A percentile compares a stretch with the other conserved stretches of the same genome.
Evolutionary conservation across 2,797 vertebrate species (phyloP).

Genomic region (Champsocephalus gunnari): DNA sequence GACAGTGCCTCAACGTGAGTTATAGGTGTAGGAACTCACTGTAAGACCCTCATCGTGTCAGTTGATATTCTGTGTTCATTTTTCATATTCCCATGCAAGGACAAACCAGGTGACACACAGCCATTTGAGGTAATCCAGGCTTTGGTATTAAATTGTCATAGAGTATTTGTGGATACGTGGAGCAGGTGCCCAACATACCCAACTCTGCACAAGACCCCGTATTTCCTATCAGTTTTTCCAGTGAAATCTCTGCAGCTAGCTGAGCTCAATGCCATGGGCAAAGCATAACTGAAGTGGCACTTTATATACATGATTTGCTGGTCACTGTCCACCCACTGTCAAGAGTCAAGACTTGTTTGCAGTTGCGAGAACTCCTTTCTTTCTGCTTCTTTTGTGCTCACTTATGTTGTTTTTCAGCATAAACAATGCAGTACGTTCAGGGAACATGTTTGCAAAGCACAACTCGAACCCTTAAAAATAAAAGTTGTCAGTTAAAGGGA

Average conservation of each 20-base stretch:
- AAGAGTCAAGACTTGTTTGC: background rate
- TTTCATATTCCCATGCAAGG: background rate
- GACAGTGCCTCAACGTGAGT: background rate
- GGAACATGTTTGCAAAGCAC: conserved; percentile 18
- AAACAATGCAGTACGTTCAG: background rate
- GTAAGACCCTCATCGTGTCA: background rate
- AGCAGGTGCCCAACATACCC: background rate
- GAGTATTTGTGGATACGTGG: conserved; percentile 5
- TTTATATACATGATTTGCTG: conserved; percentile 30
- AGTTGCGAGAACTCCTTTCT: background rate
- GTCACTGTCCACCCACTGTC: background rate
- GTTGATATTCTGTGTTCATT: background rate
- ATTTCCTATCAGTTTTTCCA: conserved; percentile 28
- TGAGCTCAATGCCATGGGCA: conserved; percentile 14
- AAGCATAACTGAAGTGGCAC: conserved; percentile 25
- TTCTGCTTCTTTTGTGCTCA: conserved; percentile 10
- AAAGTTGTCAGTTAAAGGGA: conserved; percentile 28
- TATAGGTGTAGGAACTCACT: background rate
- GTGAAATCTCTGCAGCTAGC: background rate
- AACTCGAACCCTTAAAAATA: background rate
- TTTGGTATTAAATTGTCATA: conserved; percentile 9
- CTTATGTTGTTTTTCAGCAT: conserved; percentile 13
- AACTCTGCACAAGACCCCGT: conserved; percentile 3
- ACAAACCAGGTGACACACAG: conserved; percentile 6
- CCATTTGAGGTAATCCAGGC: background rate